Conservation (phyloP, 1,140 invertebrate species). For the Arctopsyche grandis region DNA sequence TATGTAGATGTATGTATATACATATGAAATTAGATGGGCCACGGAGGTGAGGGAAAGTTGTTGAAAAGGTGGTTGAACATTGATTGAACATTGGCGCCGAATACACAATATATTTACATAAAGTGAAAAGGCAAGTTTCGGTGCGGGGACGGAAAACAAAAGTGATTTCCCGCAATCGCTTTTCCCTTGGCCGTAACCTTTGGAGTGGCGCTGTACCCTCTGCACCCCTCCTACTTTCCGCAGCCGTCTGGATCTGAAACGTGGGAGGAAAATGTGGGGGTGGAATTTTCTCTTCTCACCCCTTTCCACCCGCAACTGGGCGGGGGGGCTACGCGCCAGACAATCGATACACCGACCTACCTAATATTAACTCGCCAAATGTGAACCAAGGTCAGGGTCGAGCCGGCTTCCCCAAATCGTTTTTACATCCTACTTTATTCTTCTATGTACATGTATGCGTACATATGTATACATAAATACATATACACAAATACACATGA, state of each 20-base stretch:
- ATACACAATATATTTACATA: too few relatives aligned
- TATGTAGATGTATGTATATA: not conserved
- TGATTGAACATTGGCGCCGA: too few relatives aligned
- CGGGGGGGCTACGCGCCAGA: not conserved
- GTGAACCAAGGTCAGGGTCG: constrained; percentile 50
- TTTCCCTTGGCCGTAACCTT: constrained; percentile 29
- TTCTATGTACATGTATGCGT: not conserved
- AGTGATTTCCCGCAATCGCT: not conserved
- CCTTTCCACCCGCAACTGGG: not conserved
- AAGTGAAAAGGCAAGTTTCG: not conserved
- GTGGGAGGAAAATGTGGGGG: not conserved
- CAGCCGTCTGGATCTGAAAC: not conserved
- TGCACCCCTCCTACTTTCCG: not conserved
- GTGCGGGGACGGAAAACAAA: constrained; percentile 6
- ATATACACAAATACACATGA: not conserved
- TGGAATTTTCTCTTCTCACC: not conserved
- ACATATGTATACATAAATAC: not conserved
- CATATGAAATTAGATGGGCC: not conserved
- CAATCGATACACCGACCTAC: constrained; percentile 42
- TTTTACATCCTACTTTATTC: not conserved
- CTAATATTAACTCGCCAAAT: constrained; percentile 45
- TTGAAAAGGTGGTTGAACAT: not conserved
- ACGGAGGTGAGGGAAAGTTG: not conserved
- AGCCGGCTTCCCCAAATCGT: constrained; percentile 31
- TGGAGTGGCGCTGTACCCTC: not conserved